Conservation (phyloP, 2,888 invertebrate species). For the Chaetogeoica ovagalla region DNA sequence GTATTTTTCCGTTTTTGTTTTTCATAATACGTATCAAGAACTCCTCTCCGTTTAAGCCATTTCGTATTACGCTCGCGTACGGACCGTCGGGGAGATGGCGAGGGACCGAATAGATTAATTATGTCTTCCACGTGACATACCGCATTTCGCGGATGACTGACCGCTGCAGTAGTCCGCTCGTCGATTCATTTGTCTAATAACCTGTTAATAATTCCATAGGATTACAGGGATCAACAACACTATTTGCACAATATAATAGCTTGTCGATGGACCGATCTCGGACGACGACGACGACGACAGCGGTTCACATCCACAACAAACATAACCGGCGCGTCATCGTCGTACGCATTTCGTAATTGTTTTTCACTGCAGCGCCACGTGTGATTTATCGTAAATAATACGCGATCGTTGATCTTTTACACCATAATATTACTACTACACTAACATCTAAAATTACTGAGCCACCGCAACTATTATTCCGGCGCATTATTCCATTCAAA, state of each 20-base stretch:
- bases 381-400: too few relatives aligned
- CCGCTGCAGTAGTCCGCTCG: too few relatives aligned
- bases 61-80: neutral
- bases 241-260: neutral
- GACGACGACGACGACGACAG: too few relatives aligned
- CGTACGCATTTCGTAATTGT: too few relatives aligned
- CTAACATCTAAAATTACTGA: too few relatives aligned
- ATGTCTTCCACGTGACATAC: constrained; percentile 13
- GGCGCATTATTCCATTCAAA: too few relatives aligned
- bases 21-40: neutral
- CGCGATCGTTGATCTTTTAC: too few relatives aligned
- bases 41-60: neutral
- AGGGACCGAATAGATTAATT: neutral
- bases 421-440: too few relatives aligned
- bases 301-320: neutral
- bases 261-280: neutral
- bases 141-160: constrained; percentile 14
- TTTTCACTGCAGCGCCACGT: too few relatives aligned
- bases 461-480: too few relatives aligned
- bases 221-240: neutral
- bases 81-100: neutral
- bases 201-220: constrained; percentile 14
- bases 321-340: neutral
- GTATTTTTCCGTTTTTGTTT: neutral
- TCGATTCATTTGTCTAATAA: constrained; percentile 27